These are phyloP conservation scores for Athalia circularis DNA, from an alignment of 2,888 invertebrate species.

Conservation along the genomic window DNA sequence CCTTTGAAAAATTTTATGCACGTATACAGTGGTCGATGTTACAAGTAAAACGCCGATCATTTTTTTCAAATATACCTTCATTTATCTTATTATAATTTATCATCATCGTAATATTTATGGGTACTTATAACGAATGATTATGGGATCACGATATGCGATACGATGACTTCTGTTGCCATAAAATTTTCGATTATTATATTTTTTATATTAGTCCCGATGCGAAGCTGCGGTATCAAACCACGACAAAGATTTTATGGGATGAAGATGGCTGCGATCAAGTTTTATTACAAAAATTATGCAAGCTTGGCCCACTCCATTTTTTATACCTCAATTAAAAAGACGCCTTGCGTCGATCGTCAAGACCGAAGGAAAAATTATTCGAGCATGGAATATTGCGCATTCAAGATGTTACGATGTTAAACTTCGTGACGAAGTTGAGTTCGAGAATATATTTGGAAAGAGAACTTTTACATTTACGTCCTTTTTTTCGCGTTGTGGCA, in stretches of 20 bases:
- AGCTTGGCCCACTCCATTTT: neutral
- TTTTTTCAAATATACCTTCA: neutral
- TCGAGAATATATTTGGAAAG: neutral
- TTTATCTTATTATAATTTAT: neutral
- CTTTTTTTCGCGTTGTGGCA: no score
- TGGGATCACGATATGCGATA: neutral
- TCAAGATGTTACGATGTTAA: conserved; percentile 21
- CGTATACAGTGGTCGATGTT: conserved; percentile 1
- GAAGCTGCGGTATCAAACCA: neutral
- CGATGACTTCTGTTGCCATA: neutral
- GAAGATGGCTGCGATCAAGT: conserved; percentile 14
- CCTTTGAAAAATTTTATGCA: conserved; percentile 2
- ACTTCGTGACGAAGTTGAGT: conserved; percentile 23
- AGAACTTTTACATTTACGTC: neutral
- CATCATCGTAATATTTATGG: neutral
- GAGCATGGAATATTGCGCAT: conserved; percentile 7
- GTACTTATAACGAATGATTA: neutral
- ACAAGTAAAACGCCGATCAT: neutral
- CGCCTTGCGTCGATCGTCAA: neutral
- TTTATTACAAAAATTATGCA: conserved; percentile 12
- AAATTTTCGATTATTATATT: neutral
- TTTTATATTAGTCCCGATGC: neutral
- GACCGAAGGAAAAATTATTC: conserved; percentile 18
- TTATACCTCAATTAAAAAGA: conserved; percentile 29
- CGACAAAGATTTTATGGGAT: neutral